Evolutionary conservation across 2,888 invertebrate genomes (phyloP).

Genomic region (Zaprionus lineosus): DNA sequence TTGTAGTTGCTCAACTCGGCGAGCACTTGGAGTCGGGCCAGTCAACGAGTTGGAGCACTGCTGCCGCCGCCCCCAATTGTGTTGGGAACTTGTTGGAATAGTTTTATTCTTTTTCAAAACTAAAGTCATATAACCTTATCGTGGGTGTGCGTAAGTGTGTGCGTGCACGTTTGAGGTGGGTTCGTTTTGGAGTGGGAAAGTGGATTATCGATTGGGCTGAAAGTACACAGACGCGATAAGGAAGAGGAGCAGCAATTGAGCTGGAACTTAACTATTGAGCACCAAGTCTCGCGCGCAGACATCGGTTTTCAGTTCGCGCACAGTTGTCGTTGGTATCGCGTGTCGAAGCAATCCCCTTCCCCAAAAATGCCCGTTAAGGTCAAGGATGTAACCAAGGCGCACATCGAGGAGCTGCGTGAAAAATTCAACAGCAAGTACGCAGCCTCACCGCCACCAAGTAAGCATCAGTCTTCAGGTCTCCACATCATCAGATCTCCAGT

Average conservation of each 20-base stretch:
- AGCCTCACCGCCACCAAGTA: slow-evolving; percentile 73
- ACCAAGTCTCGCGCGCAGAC: too few relatives aligned
- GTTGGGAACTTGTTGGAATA: slow-evolving; percentile 12
- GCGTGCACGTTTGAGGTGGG: too few relatives aligned
- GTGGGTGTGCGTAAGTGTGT: neutral
- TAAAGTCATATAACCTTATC: slow-evolving; percentile 57
- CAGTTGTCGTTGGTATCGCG: slow-evolving; percentile 13
- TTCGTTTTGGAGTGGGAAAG: slow-evolving; percentile 41
- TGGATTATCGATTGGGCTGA: slow-evolving; percentile 60
- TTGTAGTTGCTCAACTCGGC: slow-evolving; percentile 38
- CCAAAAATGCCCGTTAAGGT: slow-evolving; percentile 69
- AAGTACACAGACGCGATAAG: slow-evolving; percentile 49
- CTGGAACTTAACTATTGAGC: slow-evolving; percentile 24
- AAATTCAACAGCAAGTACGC: slow-evolving; percentile 78
- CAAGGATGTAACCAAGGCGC: slow-evolving; percentile 63
- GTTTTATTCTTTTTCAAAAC: slow-evolving; percentile 6
- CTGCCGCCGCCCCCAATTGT: too few relatives aligned
- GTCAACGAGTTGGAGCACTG: too few relatives aligned
- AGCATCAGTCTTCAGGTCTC: slow-evolving; percentile 25
- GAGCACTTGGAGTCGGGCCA: too few relatives aligned
- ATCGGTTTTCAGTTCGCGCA: slow-evolving; percentile 43
- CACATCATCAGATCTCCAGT: too few relatives aligned
- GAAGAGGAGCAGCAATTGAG: neutral
- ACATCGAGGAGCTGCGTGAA: slow-evolving; percentile 79
- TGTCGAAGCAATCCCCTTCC: slow-evolving; percentile 12